Evolutionary conservation across 2,797 vertebrate genomes (phyloP).

Genomic region (Myoxocephalus aenaeus): DNA sequence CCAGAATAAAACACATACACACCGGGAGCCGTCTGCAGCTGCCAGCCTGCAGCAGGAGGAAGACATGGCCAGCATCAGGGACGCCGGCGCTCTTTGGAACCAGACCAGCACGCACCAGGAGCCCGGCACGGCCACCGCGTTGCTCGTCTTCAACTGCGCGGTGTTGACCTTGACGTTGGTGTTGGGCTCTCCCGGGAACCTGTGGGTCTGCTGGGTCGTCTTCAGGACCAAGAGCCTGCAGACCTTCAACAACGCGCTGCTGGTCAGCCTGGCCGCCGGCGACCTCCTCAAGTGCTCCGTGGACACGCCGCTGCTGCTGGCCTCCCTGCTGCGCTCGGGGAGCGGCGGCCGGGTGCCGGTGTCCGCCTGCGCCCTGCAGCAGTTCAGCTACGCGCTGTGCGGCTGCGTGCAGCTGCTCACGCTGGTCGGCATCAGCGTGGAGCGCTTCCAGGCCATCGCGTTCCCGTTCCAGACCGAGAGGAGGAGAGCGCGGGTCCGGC

Average conservation of each 20-base stretch:
- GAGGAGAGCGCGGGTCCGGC: slow-evolving; percentile 52
- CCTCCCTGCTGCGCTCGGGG: slow-evolving; percentile 45
- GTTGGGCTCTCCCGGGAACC: slow-evolving; percentile 67
- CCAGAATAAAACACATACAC: slow-evolving; percentile 34
- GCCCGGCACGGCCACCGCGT: neutral
- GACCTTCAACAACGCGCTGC: slow-evolving; percentile 70
- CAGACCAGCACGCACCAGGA: neutral
- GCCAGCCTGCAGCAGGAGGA: neutral
- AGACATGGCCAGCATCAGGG: slow-evolving; percentile 22
- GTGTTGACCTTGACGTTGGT: slow-evolving; percentile 58
- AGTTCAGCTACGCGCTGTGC: slow-evolving; percentile 77
- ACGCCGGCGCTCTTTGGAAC: slow-evolving; percentile 36
- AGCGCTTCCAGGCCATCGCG: slow-evolving; percentile 74
- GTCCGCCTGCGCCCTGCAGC: slow-evolving; percentile 66
- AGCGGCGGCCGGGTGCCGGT: slow-evolving; percentile 14
- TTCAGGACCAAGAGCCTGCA: slow-evolving; percentile 68
- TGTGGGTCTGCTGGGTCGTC: slow-evolving; percentile 75
- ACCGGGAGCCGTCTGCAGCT: slow-evolving; percentile 18
- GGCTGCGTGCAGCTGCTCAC: slow-evolving; percentile 79
- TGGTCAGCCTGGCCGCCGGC: slow-evolving; percentile 71
- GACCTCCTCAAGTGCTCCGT: slow-evolving; percentile 74
- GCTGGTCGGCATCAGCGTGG: slow-evolving; percentile 77
- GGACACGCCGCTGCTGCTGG: slow-evolving; percentile 73
- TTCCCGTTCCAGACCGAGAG: slow-evolving; percentile 70
- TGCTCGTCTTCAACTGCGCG: slow-evolving; percentile 65